phyloP scores from a whole-genome alignment of 2,113 vertebrate species.

The Syngnathoides biaculeatus region DNA sequence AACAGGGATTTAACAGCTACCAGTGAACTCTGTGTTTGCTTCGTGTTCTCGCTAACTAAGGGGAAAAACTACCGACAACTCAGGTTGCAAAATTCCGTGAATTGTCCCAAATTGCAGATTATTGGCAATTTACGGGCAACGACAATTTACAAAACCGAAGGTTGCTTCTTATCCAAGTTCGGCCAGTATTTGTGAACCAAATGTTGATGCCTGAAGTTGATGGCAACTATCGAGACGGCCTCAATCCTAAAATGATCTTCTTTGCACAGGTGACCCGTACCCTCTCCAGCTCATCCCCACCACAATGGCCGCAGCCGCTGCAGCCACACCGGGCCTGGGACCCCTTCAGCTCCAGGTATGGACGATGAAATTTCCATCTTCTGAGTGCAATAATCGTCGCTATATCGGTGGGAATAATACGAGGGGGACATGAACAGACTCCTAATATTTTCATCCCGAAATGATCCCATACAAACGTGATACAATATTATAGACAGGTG shows the following conservation, averaged over 20 bases:
- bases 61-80: not conserved
- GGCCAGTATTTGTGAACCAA: no score
- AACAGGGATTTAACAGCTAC: constrained; percentile 5
- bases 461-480: no score
- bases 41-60: not conserved
- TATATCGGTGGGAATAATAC: no score
- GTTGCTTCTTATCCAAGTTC: not conserved
- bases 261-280: constrained; percentile 89
- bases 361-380: not conserved
- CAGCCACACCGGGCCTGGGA: constrained; percentile 88
- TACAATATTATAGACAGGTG: constrained; percentile 73
- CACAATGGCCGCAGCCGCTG: constrained; percentile 95
- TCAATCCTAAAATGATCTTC: not conserved
- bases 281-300: constrained; percentile 98
- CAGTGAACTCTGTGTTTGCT: not conserved
- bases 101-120: not conserved
- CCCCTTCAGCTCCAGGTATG: constrained; percentile 97
- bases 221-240: no score
- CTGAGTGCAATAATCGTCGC: no score
- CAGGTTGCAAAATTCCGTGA: no score
- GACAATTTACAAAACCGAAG: not conserved
- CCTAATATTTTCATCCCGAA: no score
- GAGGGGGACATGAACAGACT: no score
- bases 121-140: not conserved
- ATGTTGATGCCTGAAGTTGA: no score